Base-by-base conservation (phyloP, 2,888 invertebrate genomes). In the Tetheella fluctuosa region DNA sequence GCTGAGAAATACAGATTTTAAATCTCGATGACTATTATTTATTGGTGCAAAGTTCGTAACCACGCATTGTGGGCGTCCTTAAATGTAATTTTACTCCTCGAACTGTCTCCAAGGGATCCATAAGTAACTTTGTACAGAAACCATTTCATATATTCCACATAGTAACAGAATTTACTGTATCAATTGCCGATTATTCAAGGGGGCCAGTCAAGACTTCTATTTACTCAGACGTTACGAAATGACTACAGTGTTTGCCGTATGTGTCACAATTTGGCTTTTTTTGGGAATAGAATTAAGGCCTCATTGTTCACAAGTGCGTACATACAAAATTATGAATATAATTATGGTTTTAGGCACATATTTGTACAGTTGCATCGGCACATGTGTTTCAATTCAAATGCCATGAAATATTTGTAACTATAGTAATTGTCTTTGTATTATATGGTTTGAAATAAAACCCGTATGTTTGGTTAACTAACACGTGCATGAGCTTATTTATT, bases 181-280 rank as follows among this genome's bases (percentile, higher is more conserved):
- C 8, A 30, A 5, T 15, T 37, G 15, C 37, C 15, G 30, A 30
- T 8, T 30, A 2, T 37, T 13, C 2, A 13, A 13, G 15, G 37
- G 15, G 13, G 37, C 37, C 12, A 37, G 5, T 12, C 1, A 15
- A 13, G 15, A 1, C 7, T 30, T 30, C 2, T 37, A 37, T 37
- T 37, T 37, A 30, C 30, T 5, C 37, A 42, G 42, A 17, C 15
- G 42, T 54, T 54, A 34, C 34, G 34, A 54, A 54, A 54, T 20
- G 30, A 17, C 42, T n/a, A 10, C 17, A 17, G 12, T 54, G 20
- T 54, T 54, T 54, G 30, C 20, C 7, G 20, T 60, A 63, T 60
- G 62, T 69, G 64, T 64, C 64, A 64, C 63, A 66, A 65, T 64
- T 63, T 60, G 59, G 37, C 54, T 23, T 54, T 52, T 52, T 58